Conservation (phyloP, 2,113 vertebrate species). For the Phalacrocorax pelagicus region DNA sequence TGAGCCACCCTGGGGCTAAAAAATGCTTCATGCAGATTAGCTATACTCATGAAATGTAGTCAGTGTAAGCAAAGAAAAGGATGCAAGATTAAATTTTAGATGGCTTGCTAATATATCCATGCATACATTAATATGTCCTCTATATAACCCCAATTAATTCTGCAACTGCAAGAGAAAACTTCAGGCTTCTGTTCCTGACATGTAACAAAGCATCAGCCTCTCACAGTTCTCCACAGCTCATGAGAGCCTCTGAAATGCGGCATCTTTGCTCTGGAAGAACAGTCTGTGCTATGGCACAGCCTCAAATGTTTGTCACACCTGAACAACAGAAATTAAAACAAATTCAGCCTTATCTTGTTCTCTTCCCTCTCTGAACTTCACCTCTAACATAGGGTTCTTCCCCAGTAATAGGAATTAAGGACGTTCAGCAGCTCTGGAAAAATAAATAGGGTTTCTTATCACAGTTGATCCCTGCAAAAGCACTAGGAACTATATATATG, state of each 20-base stretch:
- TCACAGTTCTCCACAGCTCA: background rate
- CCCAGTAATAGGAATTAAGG: background rate
- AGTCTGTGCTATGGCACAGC: background rate
- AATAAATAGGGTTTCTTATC: background rate
- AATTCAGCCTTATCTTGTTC: background rate
- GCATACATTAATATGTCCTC: constrained; percentile 44
- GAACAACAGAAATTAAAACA: background rate
- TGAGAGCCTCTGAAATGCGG: background rate
- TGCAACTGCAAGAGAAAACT: background rate
- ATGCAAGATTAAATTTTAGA: constrained; percentile 36
- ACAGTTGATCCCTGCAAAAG: background rate
- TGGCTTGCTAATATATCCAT: constrained; percentile 2
- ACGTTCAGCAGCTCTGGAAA: background rate
- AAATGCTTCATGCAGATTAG: background rate
- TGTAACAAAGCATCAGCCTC: background rate
- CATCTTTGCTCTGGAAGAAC: background rate
- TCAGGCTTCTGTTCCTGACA: background rate
- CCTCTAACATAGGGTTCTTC: background rate
- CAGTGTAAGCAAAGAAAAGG: background rate
- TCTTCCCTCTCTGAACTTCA: background rate
- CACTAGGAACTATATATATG: background rate
- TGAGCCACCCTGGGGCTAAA: background rate
- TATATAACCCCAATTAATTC: constrained; percentile 53
- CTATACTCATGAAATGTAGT: background rate
- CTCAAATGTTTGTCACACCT: background rate